Base-by-base conservation (phyloP, 2,888 invertebrate species). In the Ceratothoa steindachneri region DNA sequence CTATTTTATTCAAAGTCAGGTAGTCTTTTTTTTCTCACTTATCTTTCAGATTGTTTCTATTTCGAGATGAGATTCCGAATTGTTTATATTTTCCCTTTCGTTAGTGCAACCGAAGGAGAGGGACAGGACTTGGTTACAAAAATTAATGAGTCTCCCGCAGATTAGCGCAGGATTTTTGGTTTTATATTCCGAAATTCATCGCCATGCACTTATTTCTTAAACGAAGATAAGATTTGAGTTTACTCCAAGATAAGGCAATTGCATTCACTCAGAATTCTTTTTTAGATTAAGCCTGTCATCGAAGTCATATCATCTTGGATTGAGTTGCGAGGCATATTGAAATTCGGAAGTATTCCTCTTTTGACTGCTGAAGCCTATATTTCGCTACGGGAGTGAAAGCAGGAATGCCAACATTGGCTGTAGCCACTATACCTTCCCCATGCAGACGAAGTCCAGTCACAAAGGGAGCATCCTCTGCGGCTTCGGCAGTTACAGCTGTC, bases 401-500 rank as follows among this genome's bases (percentile, higher is more conserved):
- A 60, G 60, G 60, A 60, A 60, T 60, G 9, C 60, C 60, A 60
- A 24, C 22, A 22, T n/a, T 22, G 60, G 60, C 60, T 60, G 60
- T 24, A 60, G 12, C 60, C 24, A 24, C 27, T 60, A 24, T 60
- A 60, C 60, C 60, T 60, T 60, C 60, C 60, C 12, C 60, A 60
- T 60, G 60, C 60, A 60, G 22, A 60, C 60, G 27, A 24, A 60
- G 60, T 60, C 60, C 60, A 60, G 12, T 22, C 60, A 60, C 60
- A 60, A 60, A 60, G 60, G 60, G 60, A 60, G 2, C 1, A 60
- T 60, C 60, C 60, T 60, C 60, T 60, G 12, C 27, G 2, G 60
- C 60, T 60, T 60, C 60, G 60, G 19, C 60, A 60, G 60, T 60
- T 41, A 60, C 60, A 60, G 60, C 27, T 60, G 60, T 24, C 19